These are phyloP conservation scores for Argyra leucocephala DNA, from an alignment of 2,888 invertebrate genomes.

Conservation along the genomic window DNA sequence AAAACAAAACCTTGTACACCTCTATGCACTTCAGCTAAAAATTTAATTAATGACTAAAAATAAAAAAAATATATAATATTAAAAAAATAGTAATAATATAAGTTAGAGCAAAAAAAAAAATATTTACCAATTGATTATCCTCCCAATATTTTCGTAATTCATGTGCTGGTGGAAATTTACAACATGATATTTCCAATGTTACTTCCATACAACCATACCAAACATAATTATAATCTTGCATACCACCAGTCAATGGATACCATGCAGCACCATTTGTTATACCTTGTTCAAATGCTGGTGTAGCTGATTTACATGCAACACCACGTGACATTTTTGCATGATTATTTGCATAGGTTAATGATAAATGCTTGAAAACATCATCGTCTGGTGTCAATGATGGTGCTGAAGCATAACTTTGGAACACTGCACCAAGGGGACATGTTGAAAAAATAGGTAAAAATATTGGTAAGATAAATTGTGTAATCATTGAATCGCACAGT, in stretches of 20 bases:
- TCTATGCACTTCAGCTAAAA: conserved; percentile 74
- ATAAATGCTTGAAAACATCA: conserved; percentile 80
- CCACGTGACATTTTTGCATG: conserved; percentile 84
- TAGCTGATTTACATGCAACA: conserved; percentile 67
- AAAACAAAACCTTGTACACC: conserved; percentile 82
- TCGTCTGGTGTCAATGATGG: conserved; percentile 84
- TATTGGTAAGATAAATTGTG: conserved; percentile 6
- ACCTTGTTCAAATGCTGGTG: conserved; percentile 71
- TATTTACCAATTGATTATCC: conserved; percentile 67
- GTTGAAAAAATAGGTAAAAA: conserved; percentile 31
- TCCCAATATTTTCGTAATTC: conserved; percentile 78
- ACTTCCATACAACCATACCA: conserved; percentile 91
- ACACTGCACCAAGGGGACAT: conserved; percentile 64
- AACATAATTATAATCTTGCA: conserved; percentile 80
- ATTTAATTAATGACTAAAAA: conserved; percentile 68
- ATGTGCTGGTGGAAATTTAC: conserved; percentile 78
- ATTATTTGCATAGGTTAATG: conserved; percentile 73
- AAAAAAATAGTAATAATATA: not conserved
- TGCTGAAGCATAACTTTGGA: conserved; percentile 72
- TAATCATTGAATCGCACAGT: not conserved
- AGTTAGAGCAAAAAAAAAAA: conserved; percentile 25
- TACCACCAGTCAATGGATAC: conserved; percentile 72
- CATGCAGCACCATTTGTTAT: conserved; percentile 92
- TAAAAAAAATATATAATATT: conserved; percentile 18
- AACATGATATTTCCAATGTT: conserved; percentile 89